Evolutionary conservation across 2,113 vertebrate species (phyloP).

Genomic region (Quiscalus mexicanus): DNA sequence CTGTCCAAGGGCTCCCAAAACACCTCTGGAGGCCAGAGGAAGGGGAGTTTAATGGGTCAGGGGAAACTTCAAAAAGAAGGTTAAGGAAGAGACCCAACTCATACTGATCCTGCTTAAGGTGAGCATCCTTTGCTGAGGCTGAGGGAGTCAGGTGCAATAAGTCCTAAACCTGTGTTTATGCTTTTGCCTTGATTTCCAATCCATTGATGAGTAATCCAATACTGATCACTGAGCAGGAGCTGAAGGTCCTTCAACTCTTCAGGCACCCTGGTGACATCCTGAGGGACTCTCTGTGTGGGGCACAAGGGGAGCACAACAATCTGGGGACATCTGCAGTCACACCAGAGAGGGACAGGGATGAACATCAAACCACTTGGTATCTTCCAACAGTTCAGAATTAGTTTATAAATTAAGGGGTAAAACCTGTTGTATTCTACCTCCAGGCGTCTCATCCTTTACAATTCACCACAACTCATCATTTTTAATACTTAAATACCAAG

Average conservation of each 20-base stretch:
- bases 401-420: background rate
- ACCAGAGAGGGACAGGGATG: too few species aligned
- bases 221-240: background rate
- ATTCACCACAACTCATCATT: background rate
- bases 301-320: accelerated
- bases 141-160: background rate
- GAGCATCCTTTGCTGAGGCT: background rate
- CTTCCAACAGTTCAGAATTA: background rate
- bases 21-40: background rate
- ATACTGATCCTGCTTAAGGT: background rate
- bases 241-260: background rate
- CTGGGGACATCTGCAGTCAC: background rate
- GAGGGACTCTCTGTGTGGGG: accelerated
- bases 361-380: background rate
- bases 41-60: background rate
- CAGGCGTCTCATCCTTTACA: background rate
- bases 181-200: background rate
- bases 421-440: background rate
- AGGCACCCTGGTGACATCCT: background rate
- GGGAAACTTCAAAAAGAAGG: background rate
- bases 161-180: background rate
- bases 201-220: background rate
- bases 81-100: background rate
- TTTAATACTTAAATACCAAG: background rate
- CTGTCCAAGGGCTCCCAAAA: background rate